Evolutionary conservation across 2,888 invertebrate genomes (phyloP), one percentile per base, ranked within the genome.

Genomic region (Drosophila bunnanda): DNA sequence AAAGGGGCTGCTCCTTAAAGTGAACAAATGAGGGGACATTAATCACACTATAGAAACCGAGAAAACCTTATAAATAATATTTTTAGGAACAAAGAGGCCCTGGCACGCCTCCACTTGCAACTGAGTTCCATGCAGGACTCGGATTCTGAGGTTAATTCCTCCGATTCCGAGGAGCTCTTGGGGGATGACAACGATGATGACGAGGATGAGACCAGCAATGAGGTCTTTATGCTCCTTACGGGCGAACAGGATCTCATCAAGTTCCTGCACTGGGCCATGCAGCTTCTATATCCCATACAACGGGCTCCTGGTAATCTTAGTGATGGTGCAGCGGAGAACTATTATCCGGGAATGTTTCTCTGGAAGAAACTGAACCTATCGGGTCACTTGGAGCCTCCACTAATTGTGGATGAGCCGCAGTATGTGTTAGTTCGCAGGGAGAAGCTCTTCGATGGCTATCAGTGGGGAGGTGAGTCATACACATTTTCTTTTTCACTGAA

Each of bases 331-430:
- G 88, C 90, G 4, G 89, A 88, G 13, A 80, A 73, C 44, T 88
- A 91, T 74, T 75, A 89, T 70, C 89, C 90, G 10, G 87, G 89
- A 36, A 82, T 90, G 86, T 89, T 88, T 67, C 75, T 88, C 9
- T 91, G 89, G 91, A 92, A 90, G 67, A 91, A 90, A 75, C 76
- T 90, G 9, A 92, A 92, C 80, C 79, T 90, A 36, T 91, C 91
- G 9, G 92, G 92, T 36, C 88, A 89, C 30, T 69, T 91, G 60
- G 91, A 92, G 73, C 82, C 88, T 9, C 91, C 91, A 15, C 62
- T 92, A 34, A 82, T 90, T 61, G 92, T 89, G 38, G 92, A 92
- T 20, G 92, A 92, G 69, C 92, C 92, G 1, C 87, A 76, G 38
- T 92, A 91, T 69, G 75, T 92, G 17, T 78, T 91, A 38, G 88